These are phyloP conservation scores for Cartodere bifasciata DNA, from an alignment of 2,888 invertebrate genomes.

Conservation along the genomic window DNA sequence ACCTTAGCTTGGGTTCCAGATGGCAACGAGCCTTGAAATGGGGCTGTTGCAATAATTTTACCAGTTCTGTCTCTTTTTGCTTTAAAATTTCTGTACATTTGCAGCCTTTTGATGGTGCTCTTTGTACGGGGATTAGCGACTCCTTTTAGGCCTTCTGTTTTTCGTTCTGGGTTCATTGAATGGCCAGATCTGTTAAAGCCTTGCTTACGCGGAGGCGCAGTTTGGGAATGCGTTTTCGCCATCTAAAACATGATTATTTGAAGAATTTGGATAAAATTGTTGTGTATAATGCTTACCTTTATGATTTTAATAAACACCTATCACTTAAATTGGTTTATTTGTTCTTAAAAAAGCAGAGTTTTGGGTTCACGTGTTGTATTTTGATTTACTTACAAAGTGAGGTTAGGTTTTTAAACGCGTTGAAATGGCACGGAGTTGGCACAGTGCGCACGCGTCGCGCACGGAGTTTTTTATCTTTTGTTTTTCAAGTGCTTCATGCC, in stretches of 20 bases:
- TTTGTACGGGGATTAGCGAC: slow-evolving; percentile 78
- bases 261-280: no score
- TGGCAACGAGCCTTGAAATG: slow-evolving; percentile 70
- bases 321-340: no score
- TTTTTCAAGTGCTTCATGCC: no score
- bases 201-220: slow-evolving; percentile 68
- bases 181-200: slow-evolving; percentile 78
- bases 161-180: slow-evolving; percentile 90
- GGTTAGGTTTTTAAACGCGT: no score
- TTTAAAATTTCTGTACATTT: slow-evolving; percentile 98
- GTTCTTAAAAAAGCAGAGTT: no score
- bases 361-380: no score
- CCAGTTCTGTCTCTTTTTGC: slow-evolving; percentile 81
- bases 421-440: no score
- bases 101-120: slow-evolving; percentile 88
- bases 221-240: slow-evolving; percentile 62
- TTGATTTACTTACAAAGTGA: no score
- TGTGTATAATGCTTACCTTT: no score
- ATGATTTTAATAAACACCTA: no score
- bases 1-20: slow-evolving; percentile 88
- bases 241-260: slow-evolving; percentile 33
- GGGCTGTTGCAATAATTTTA: slow-evolving; percentile 87
- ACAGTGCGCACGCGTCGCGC: no score
- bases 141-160: slow-evolving; percentile 65
- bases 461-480: no score